A percentile compares a stretch with the other conserved stretches of the same genome.
Evolutionary conservation across 2,113 vertebrate genomes (phyloP).

Genomic region (Donacobius atricapilla): DNA sequence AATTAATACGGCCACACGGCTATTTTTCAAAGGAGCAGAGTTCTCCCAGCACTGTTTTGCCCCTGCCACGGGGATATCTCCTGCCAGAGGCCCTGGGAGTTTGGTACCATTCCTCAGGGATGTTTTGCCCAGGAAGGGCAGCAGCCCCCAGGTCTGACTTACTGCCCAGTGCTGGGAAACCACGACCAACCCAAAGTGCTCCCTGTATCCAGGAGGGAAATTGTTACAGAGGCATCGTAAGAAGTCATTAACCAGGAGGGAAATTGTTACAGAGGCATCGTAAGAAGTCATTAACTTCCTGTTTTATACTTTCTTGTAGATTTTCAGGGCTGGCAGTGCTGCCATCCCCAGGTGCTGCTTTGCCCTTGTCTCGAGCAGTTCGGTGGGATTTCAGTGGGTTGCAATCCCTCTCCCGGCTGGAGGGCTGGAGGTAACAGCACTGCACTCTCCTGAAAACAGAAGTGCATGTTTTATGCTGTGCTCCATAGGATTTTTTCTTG

Average conservation of each 20-base stretch:
- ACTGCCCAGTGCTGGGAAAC: background rate
- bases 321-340: background rate
- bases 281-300: background rate
- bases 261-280: fast-evolving
- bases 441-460: background rate
- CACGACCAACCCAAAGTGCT: fast-evolving
- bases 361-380: fast-evolving
- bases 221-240: fast-evolving
- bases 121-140: background rate
- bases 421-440: background rate
- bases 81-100: fast-evolving
- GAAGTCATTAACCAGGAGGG: background rate
- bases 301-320: background rate
- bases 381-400: background rate
- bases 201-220: background rate
- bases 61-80: fast-evolving
- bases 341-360: background rate
- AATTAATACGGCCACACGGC: fast-evolving
- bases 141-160: background rate
- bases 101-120: background rate
- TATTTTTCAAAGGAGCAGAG: background rate
- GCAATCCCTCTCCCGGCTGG: fast-evolving
- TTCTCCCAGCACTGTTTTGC: background rate
- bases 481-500: background rate
- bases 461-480: background rate